These are phyloP conservation scores for Isichthys henryi DNA, from an alignment of 2,113 vertebrate genomes.

Conservation along the genomic window DNA sequence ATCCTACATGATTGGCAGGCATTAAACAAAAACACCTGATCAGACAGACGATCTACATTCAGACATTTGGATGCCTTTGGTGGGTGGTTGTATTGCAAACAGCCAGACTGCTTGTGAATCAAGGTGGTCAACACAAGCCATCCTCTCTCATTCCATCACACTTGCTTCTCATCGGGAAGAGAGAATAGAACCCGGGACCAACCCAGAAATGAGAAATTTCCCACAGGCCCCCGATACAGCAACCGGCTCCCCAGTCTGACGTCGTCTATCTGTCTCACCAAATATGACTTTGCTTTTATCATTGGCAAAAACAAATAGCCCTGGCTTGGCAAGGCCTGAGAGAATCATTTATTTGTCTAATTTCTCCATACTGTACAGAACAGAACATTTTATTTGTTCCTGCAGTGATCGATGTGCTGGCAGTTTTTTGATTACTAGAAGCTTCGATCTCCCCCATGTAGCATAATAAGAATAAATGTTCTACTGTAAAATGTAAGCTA, in stretches of 20 bases:
- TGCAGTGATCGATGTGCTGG: constrained; percentile 64
- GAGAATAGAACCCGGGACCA: constrained; percentile 19
- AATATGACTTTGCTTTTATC: constrained; percentile 54
- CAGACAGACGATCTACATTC: not conserved
- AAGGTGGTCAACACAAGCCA: not conserved
- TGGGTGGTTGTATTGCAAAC: not conserved
- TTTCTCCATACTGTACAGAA: constrained; percentile 50
- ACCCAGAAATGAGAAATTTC: constrained; percentile 11
- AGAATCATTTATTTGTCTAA: constrained; percentile 62
- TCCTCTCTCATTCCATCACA: not conserved
- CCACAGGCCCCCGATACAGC: constrained; percentile 28
- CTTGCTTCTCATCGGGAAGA: constrained; percentile 22
- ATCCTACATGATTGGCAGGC: not conserved
- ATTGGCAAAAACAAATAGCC: constrained; percentile 57
- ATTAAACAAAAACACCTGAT: not conserved
- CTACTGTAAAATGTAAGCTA: constrained; percentile 31
- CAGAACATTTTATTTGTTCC: constrained; percentile 61
- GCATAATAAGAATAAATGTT: constrained; percentile 68
- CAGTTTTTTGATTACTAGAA: constrained; percentile 68
- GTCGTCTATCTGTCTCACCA: constrained; percentile 53
- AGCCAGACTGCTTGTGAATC: not conserved
- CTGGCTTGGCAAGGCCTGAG: constrained; percentile 24
- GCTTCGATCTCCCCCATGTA: constrained; percentile 61
- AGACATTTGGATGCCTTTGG: not conserved
- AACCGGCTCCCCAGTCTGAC: constrained; percentile 31